Percentiles rank a stretch among this genome's conserved stretches.
Evolutionary conservation across 1,140 invertebrate genomes (phyloP).

Genomic region (Conus ventricosus): DNA sequence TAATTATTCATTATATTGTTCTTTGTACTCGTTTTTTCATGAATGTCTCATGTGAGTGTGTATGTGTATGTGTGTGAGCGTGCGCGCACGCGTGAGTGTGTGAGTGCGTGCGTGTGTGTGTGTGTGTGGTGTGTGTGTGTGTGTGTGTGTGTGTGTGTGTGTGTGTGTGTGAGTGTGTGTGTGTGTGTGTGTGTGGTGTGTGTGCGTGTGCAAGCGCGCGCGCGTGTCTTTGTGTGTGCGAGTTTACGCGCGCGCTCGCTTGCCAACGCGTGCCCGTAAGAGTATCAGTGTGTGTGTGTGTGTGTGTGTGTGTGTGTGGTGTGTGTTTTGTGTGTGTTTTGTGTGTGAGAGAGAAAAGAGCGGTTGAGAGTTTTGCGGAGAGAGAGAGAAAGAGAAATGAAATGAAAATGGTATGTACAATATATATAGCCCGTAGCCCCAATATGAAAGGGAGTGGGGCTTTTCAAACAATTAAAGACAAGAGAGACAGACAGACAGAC

Average conservation of each 20-base stretch:
- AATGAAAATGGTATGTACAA: too few relatives aligned
- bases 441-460: too few relatives aligned
- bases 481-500: too few relatives aligned
- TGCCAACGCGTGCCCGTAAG: not conserved
- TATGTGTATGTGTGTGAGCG: not conserved
- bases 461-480: too few relatives aligned
- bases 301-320: slow-evolving; percentile 12
- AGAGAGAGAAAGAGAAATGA: too few relatives aligned
- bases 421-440: too few relatives aligned
- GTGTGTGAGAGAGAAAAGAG: too few relatives aligned
- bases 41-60: too few relatives aligned
- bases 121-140: not conserved
- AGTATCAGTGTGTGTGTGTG: slow-evolving; percentile 1
- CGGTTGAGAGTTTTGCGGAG: too few relatives aligned
- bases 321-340: not conserved
- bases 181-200: not conserved
- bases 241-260: not conserved
- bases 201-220: not conserved
- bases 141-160: not conserved
- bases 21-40: too few relatives aligned
- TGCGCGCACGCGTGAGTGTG: not conserved
- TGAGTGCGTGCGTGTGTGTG: not conserved
- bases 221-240: slow-evolving; percentile 14
- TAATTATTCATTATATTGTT: too few relatives aligned
- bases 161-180: not conserved